phyloP scores from a whole-genome alignment of 2,797 vertebrate species.

The Bryconaethiops microstoma region DNA sequence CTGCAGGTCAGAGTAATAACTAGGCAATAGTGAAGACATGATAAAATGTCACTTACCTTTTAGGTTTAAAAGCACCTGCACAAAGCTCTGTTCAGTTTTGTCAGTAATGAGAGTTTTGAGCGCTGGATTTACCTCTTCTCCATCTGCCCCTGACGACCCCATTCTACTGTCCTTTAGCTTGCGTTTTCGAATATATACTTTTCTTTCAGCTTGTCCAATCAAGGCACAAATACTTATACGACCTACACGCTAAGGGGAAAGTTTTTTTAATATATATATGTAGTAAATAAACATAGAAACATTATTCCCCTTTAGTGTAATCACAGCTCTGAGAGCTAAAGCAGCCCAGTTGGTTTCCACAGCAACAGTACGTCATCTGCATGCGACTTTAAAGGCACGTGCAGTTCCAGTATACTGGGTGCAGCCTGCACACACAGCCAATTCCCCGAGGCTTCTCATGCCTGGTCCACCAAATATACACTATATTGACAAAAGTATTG shows the following conservation, averaged over 20 bases:
- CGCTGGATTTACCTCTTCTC: neutral
- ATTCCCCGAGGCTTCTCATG: no score
- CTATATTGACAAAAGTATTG: no score
- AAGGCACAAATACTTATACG: neutral
- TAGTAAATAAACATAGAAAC: neutral
- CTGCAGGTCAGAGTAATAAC: neutral
- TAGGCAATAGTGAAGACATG: neutral
- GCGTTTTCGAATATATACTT: neutral
- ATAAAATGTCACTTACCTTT: constrained; percentile 37
- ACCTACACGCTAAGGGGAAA: neutral
- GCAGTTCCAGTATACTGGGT: no score
- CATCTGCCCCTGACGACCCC: neutral
- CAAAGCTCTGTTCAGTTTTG: constrained; percentile 31
- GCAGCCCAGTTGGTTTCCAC: constrained; percentile 33
- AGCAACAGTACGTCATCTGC: constrained; percentile 53
- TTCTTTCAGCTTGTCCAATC: neutral
- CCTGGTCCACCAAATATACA: no score
- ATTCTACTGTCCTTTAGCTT: neutral
- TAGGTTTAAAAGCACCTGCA: constrained; percentile 42
- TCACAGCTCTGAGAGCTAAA: neutral
- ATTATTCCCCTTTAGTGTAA: neutral
- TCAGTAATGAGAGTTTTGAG: constrained; percentile 35
- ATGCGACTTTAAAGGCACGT: constrained; percentile 27
- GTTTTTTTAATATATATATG: neutral
- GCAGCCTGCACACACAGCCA: no score